Conservation (phyloP, 1,140 invertebrate genomes). For the Trissolcus basalis region DNA sequence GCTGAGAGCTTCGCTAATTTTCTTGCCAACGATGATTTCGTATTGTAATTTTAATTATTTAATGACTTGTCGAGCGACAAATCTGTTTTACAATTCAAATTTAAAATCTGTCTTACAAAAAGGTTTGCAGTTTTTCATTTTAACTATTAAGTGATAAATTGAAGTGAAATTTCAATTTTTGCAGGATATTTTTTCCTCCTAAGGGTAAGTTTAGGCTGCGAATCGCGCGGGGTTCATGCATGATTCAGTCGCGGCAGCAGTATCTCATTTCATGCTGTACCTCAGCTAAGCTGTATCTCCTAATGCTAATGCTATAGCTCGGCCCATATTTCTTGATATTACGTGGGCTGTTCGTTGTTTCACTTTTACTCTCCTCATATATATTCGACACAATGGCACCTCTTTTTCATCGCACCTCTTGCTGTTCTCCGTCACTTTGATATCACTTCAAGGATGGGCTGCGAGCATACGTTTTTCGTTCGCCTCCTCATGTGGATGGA, state of each 20-base stretch:
- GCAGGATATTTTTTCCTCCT: constrained; percentile 14
- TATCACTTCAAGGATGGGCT: constrained; percentile 42
- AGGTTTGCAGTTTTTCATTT: too few relatives aligned
- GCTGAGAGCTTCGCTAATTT: constrained; percentile 40
- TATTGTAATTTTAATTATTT: constrained; percentile 9
- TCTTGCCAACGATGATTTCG: not conserved
- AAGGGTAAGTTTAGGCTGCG: constrained; percentile 56
- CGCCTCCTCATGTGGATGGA: constrained; percentile 47
- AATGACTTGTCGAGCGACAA: too few relatives aligned
- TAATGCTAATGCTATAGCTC: constrained; percentile 75
- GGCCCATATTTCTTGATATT: constrained; percentile 76
- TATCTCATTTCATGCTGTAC: constrained; percentile 76
- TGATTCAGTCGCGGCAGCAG: constrained; percentile 76
- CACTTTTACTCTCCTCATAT: constrained; percentile 52
- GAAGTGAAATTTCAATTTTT: not conserved
- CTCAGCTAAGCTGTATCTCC: constrained; percentile 75
- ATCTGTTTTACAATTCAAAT: too few relatives aligned
- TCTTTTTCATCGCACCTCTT: constrained; percentile 44
- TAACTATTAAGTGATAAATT: too few relatives aligned
- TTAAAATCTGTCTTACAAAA: too few relatives aligned
- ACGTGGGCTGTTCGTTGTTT: constrained; percentile 68
- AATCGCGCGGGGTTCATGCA: constrained; percentile 75
- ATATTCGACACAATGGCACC: constrained; percentile 59
- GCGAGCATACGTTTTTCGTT: constrained; percentile 44
- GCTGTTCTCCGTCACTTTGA: constrained; percentile 31